Evolutionary conservation across 1,140 invertebrate genomes (phyloP).

Genomic region (Drosophila nikananu): DNA sequence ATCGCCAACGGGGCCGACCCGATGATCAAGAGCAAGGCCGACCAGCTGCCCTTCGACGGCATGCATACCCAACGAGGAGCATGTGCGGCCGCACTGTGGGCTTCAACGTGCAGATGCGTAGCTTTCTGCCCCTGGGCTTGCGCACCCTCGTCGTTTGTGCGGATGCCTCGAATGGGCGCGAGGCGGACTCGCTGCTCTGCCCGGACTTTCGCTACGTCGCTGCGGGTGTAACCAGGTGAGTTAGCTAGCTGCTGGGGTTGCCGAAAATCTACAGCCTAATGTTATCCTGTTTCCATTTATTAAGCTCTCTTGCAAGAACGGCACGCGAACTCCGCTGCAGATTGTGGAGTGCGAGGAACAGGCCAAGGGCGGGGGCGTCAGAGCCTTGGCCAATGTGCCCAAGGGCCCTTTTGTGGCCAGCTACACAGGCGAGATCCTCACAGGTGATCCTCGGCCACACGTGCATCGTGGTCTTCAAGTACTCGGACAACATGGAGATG

Average conservation of each 20-base stretch:
- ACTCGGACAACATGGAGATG: too few species aligned
- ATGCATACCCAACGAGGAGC: constrained; percentile 88
- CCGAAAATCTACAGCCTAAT: neutral
- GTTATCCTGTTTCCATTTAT: neutral
- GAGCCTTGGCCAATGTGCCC: too few species aligned
- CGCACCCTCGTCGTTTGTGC: constrained; percentile 86
- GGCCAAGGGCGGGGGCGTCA: too few species aligned
- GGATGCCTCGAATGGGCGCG: constrained; percentile 95
- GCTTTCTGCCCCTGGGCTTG: constrained; percentile 73
- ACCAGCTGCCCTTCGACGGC: constrained; percentile 91
- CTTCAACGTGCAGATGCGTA: constrained; percentile 90
- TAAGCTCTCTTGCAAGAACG: constrained; percentile 90
- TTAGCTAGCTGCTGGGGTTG: accelerated
- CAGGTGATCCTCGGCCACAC: too few species aligned
- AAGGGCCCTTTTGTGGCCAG: too few species aligned
- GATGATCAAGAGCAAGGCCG: constrained; percentile 90
- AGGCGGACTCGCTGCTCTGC: constrained; percentile 91
- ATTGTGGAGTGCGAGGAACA: constrained; percentile 85
- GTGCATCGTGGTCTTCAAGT: too few species aligned
- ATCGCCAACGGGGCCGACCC: constrained; percentile 92
- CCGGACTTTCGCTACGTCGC: constrained; percentile 94
- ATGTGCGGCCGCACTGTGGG: constrained; percentile 88
- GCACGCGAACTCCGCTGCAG: constrained; percentile 91
- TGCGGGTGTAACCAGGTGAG: constrained; percentile 92
- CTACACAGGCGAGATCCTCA: too few species aligned